Conservation (phyloP, 2,888 invertebrate genomes). For the Nephrocerus scutellatus region DNA sequence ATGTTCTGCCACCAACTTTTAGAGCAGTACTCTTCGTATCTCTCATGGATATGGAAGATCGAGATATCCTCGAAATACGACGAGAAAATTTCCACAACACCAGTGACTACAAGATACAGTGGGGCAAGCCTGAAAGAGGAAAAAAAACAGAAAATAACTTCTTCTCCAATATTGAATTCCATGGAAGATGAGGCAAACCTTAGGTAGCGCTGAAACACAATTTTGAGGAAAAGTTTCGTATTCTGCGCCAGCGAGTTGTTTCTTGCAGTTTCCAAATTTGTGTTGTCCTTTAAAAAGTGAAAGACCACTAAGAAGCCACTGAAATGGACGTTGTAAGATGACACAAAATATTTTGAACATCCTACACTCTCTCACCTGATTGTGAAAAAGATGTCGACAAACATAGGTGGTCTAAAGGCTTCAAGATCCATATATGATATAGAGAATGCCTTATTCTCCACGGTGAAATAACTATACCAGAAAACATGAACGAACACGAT, state of each 20-base stretch:
- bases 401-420: constrained; percentile 43
- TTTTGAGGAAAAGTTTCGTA: constrained; percentile 34
- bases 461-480: constrained; percentile 47
- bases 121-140: constrained; percentile 44
- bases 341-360: neutral
- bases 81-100: constrained; percentile 40
- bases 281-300: constrained; percentile 40
- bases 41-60: constrained; percentile 45
- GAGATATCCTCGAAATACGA: constrained; percentile 44
- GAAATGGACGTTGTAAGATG: constrained; percentile 5
- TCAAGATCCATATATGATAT: constrained; percentile 42
- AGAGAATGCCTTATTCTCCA: constrained; percentile 43
- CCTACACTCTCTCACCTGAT: constrained; percentile 35
- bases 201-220: constrained; percentile 42
- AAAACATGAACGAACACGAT: constrained; percentile 45
- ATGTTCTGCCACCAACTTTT: constrained; percentile 47
- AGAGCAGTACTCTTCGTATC: constrained; percentile 43
- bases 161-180: too few species aligned
- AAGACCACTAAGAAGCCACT: constrained; percentile 44
- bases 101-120: constrained; percentile 40
- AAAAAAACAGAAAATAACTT: too few species aligned
- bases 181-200: constrained; percentile 31
- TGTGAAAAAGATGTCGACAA: constrained; percentile 47
- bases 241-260: constrained; percentile 32
- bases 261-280: constrained; percentile 35